Evolutionary conservation across 2,797 vertebrate species (phyloP), one percentile per base, ranked within the genome.

Genomic region (Sebastes oblongus): DNA sequence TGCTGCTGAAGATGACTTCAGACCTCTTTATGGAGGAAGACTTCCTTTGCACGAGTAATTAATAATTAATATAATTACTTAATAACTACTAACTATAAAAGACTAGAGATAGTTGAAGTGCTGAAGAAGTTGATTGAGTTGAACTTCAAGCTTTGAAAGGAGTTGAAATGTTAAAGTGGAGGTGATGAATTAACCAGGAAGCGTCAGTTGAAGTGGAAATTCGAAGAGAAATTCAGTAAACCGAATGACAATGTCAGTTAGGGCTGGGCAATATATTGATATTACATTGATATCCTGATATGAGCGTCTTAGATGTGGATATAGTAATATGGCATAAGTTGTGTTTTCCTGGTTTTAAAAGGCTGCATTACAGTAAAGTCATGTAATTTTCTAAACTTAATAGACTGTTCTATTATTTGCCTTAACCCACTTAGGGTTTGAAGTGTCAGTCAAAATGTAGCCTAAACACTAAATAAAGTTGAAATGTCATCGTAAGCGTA

Each of bases 161-260:
- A 14, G 39, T 12, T 52, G 22, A 39, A 39, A 39, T 39, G 36
- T 39, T 14, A 39, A 39, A 39, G 46, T 58, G 50, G 11, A 13
- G 12, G 16, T 27, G 22, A 64, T 36, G 29, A 46, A 34, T 5
- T 58, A n/a, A 59, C 32, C 9, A 20, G 14, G n/a, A 24, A 20
- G 60, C 2, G 36, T 77, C 73, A 20, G 56, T 2, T 27, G 20
- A 14, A 32, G 32, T 55, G 30, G 8, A 52, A 27, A 10, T 65
- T 14, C 9, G 20, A 3, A 2, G 29, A 30, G 8, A 52, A 27
- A 36, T 8, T 5, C 36, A 20, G 13, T 3, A 18, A 52, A 22
- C 9, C 9, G 14, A 18, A 39, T 24, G 29, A 29, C 18, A 0
- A 0, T 11, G 12, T 42, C 39, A 7, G 39, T 42, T 42, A 0